These are phyloP conservation scores for Dromaius novaehollandiae DNA, from an alignment of 2,113 vertebrate species.

Conservation along the genomic window DNA sequence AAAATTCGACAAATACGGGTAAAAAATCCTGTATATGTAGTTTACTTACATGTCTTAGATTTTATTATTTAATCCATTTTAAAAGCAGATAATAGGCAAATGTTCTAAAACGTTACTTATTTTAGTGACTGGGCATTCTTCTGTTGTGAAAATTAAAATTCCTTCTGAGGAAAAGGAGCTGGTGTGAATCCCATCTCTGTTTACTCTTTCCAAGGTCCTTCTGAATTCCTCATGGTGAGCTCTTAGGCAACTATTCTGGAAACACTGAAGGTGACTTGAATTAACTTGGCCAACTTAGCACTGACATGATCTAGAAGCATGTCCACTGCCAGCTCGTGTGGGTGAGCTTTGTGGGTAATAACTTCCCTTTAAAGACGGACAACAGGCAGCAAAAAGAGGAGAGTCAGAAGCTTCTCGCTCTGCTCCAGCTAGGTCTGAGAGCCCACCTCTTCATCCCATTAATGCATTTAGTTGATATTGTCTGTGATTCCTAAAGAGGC, in stretches of 20 bases:
- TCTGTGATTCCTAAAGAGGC: neutral
- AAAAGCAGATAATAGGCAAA: neutral
- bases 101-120: neutral
- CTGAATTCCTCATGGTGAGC: rapidly evolving
- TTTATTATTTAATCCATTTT: neutral
- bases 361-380: rapidly evolving
- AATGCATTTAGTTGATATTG: neutral
- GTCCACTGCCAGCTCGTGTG: neutral
- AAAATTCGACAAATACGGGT: neutral
- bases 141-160: neutral
- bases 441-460: neutral
- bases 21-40: neutral
- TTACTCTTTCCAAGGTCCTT: neutral
- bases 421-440: neutral
- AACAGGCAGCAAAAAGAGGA: neutral
- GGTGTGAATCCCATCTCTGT: neutral
- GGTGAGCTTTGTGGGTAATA: neutral
- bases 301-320: rapidly evolving
- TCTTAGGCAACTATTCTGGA: neutral
- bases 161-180: neutral
- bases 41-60: neutral
- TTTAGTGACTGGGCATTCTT: neutral
- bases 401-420: neutral
- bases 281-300: rapidly evolving
- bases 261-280: neutral